phyloP scores from a whole-genome alignment of 2,888 invertebrate genomes.

The Drosophila pegasa region DNA sequence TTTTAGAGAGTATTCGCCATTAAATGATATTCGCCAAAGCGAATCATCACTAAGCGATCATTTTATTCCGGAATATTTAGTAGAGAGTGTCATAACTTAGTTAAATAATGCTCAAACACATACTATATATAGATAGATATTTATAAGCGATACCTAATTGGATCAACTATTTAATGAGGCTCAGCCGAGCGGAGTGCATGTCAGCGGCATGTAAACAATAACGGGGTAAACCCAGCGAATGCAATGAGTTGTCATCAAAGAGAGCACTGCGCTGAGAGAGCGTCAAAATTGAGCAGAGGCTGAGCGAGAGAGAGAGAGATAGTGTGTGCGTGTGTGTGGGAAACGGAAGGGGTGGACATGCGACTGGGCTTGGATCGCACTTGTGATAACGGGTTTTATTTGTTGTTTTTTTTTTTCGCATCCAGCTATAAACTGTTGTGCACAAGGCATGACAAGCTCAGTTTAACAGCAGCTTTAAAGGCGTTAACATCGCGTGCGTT shows the following conservation, averaged over 20 bases:
- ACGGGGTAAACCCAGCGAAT: conserved; percentile 7
- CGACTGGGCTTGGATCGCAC: conserved; percentile 6
- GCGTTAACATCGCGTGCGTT: conserved; percentile 25
- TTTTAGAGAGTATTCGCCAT: neutral
- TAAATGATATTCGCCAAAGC: conserved; percentile 2
- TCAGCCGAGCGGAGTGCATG: neutral
- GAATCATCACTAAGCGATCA: neutral
- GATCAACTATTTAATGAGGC: conserved; percentile 13
- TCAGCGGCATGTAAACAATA: conserved; percentile 5
- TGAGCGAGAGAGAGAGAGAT: neutral
- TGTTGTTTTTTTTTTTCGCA: conserved; percentile 34
- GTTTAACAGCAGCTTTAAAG: conserved; percentile 43
- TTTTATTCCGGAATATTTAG: neutral
- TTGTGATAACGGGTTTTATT: conserved; percentile 63
- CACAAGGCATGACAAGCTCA: conserved; percentile 44
- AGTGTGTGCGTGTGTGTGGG: neutral
- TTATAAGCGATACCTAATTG: neutral
- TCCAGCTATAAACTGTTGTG: conserved; percentile 61
- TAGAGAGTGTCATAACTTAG: neutral
- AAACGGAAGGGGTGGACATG: conserved; percentile 3
- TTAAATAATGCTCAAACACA: neutral
- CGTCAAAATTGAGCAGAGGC: neutral
- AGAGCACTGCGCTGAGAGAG: conserved; percentile 1
- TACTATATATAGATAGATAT: neutral
- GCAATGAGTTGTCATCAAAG: conserved; percentile 22